Evolutionary conservation across 2,113 vertebrate genomes (phyloP), one percentile per base, ranked within the genome.

Genomic region (Otus sunia): DNA sequence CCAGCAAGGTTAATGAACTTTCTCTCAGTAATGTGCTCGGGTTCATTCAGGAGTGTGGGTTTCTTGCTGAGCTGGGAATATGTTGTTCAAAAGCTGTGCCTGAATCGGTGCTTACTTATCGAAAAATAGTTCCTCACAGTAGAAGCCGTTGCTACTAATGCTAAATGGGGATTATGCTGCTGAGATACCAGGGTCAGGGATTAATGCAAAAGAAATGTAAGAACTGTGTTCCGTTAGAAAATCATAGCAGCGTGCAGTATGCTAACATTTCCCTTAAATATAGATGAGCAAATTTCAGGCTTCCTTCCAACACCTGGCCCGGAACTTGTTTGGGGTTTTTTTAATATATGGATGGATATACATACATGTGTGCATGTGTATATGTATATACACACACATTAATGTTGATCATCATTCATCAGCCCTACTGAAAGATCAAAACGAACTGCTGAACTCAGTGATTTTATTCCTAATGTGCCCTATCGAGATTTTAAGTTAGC

Each of bases 1-100:
- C 98, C 92, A 93, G 98, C 60, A 73, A 97, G 98, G 98, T 98
- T 98, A 98, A 98, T 98, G 98, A 98, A 98, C 98, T 98, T 98
- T 98, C 98, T 98, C 88, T 94, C 97, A 89, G 97, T 91, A 97
- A 97, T 97, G 95, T 97, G 97, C 96, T 97, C n/a, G 0, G 41
- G 92, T 95, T 97, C 97, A 98, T 98, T 98, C 96, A 96, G 96
- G 95, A 97, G 97, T 96, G 95, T 10, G 86, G 96, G 95, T 95
- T 97, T 97, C 97, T 98, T 97, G 98, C 97, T 98, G 97, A 98
- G 97, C 95, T 96, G 97, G 95, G 97, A 98, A 97, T 98, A 97
- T 60, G 97, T 59, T 96, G 97, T 96, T 97, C 96, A 97, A 97
- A 97, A 97, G 97, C 94, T 21, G 50, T 85, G 96, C 96, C 97